A percentile compares a stretch with the other conserved stretches of the same genome.
These are phyloP conservation scores for Chrysocyon brachyurus DNA, from an alignment of 2,797 vertebrate genomes.

Conservation along the genomic window DNA sequence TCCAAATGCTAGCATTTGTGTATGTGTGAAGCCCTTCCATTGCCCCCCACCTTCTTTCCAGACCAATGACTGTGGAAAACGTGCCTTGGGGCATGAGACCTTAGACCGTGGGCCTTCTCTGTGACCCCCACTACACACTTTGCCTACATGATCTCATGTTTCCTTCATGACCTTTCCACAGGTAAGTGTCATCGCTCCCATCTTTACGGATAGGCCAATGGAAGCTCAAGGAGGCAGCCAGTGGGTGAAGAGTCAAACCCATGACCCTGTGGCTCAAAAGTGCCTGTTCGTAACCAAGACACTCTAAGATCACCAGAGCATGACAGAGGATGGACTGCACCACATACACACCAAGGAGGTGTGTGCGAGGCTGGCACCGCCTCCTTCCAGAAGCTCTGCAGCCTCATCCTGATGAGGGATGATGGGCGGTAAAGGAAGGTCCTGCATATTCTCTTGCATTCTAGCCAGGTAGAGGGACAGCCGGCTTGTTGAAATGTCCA, in stretches of 20 bases:
- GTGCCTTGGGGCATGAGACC: accelerated
- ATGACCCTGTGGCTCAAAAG: not conserved
- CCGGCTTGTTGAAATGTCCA: no score
- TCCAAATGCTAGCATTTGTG: not conserved
- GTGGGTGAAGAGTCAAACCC: not conserved
- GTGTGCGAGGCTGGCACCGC: not conserved
- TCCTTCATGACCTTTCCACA: not conserved
- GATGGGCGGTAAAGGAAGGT: not conserved
- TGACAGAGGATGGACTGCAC: accelerated
- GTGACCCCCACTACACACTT: not conserved
- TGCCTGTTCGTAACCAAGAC: not conserved
- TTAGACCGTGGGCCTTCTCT: not conserved
- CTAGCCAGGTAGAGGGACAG: not conserved
- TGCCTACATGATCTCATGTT: not conserved
- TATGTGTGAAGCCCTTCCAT: not conserved
- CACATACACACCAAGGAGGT: not conserved
- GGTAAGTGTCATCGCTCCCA: not conserved
- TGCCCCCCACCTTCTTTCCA: not conserved
- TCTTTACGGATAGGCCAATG: not conserved
- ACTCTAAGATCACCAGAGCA: not conserved
- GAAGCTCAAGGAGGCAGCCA: not conserved
- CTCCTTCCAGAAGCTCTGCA: not conserved
- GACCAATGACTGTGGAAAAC: not conserved
- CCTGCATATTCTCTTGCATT: not conserved
- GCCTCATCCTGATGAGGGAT: not conserved